Evolutionary conservation across 2,797 vertebrate species (phyloP), one percentile per base, ranked within the genome.

Genomic region (Urocyon cinereoargenteus): DNA sequence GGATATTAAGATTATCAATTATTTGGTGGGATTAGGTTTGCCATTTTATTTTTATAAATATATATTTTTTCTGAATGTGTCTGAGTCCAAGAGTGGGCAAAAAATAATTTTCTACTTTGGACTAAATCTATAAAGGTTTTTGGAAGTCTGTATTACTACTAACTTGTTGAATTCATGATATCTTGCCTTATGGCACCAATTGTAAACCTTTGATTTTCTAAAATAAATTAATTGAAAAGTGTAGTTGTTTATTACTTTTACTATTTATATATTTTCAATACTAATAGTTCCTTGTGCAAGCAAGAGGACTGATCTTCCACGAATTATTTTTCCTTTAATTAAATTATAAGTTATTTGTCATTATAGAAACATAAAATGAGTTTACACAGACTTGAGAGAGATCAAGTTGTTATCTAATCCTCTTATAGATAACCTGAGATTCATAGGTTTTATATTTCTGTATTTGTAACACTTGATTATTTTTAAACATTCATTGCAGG

Each of bases 171-270:
- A 97, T 97, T 98, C 94, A 97, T 84, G 51, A 96, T 95, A 96
- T 85, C 96, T 93, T 98, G 96, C 95, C 96, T 98, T 98, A 97
- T 91, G 83, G 98, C 96, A 96, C 97, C 87, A 97, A 84, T 83
- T 98, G 98, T 98, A 98, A 98, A 97, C 91, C 61, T 96, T 97
- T 91, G 55, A 98, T 98, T 98, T 99, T 99, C 97, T 98, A 97
- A 98, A 98, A 98, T 99, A 99, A 99, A 99, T 97, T 40, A 84
- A 95, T 96, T 94, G 66, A 89, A 98, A 98, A 98, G 85, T 91
- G 40, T 73, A 59, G 49, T 75, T 24, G 2, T 83, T 51, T 72
- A 7, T 40, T 96, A 34, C 40, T 89, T 85, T 90, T 77, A 49
- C 31, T 90, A 1, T 82, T 68, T 92, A 16, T 88, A 10, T 77